Percentiles rank a stretch among this genome's conserved stretches.
Evolutionary conservation across 2,113 vertebrate species (phyloP).

Genomic region (Atrichornis clamosus): DNA sequence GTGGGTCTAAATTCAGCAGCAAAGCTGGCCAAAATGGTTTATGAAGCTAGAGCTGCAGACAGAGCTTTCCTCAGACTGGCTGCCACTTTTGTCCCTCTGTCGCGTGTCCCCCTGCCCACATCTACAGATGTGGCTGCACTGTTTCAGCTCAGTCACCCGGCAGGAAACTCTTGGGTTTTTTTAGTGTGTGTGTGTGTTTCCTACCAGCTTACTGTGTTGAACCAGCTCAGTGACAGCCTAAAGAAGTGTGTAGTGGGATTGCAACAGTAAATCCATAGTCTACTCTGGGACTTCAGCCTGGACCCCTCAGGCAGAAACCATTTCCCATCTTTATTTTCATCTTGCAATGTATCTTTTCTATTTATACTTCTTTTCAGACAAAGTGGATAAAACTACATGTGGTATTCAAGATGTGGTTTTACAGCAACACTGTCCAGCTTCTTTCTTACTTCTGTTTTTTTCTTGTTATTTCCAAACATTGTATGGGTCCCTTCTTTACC

Average conservation of each 20-base stretch:
- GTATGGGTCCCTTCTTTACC: accelerated
- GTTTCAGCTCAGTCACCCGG: not conserved
- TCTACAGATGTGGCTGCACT: not conserved
- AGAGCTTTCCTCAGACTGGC: not conserved
- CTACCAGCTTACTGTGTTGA: not conserved
- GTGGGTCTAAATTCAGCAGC: not conserved
- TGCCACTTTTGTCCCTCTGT: not conserved
- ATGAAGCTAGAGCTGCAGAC: not conserved
- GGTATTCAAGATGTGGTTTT: not conserved
- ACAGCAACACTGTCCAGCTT: not conserved
- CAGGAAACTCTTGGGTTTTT: not conserved
- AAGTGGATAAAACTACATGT: not conserved
- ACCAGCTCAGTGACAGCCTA: not conserved
- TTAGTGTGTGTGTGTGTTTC: not conserved
- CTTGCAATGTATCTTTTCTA: not conserved
- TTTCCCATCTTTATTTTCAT: not conserved
- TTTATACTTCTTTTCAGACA: not conserved
- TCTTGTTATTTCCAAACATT: not conserved
- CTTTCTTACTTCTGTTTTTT: not conserved
- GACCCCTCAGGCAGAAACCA: not conserved
- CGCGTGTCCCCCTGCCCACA: accelerated
- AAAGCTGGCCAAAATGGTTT: not conserved
- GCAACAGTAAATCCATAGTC: not conserved
- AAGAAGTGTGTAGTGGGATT: not conserved
- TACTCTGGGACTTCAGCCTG: not conserved